Evolutionary conservation across 1,140 invertebrate genomes (phyloP).

Genomic region (Ceratosolen solmsi): DNA sequence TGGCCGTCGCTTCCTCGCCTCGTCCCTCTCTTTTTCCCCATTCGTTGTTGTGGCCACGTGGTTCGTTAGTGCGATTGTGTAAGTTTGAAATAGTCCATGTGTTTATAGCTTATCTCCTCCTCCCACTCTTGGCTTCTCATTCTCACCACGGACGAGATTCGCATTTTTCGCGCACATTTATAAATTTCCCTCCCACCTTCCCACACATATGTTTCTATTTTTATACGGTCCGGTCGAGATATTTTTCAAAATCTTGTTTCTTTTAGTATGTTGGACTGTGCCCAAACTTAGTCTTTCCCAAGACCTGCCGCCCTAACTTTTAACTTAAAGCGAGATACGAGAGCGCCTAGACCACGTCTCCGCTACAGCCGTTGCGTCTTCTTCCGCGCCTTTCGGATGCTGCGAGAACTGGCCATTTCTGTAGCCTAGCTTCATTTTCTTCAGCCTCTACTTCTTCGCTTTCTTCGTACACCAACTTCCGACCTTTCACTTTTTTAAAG

Average conservation of each 20-base stretch:
- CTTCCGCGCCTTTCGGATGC: constrained; percentile 20
- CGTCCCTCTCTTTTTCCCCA: not conserved
- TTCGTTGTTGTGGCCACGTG: constrained; percentile 7
- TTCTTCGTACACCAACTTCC: constrained; percentile 24
- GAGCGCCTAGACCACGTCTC: not conserved
- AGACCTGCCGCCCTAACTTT: constrained; percentile 40
- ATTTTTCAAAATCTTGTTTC: constrained; percentile 40
- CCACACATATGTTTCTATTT: not conserved
- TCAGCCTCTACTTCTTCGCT: constrained; percentile 8
- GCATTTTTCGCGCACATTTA: constrained; percentile 16
- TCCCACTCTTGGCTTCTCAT: constrained; percentile 22
- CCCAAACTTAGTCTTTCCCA: constrained; percentile 30
- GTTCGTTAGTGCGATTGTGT: constrained; percentile 44
- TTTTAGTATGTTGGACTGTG: constrained; percentile 34
- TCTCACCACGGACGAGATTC: constrained; percentile 15
- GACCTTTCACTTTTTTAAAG: constrained; percentile 26
- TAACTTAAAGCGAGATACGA: constrained; percentile 18
- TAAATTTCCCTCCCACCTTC: not conserved
- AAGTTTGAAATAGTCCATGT: constrained; percentile 35
- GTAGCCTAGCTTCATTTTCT: not conserved
- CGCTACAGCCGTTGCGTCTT: not conserved
- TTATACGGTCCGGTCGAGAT: not conserved
- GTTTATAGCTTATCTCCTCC: not conserved
- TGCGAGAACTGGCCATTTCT: constrained; percentile 28
- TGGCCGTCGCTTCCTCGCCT: not conserved